phyloP scores from a whole-genome alignment of 2,888 invertebrate genomes.

The Drosophila dives region DNA sequence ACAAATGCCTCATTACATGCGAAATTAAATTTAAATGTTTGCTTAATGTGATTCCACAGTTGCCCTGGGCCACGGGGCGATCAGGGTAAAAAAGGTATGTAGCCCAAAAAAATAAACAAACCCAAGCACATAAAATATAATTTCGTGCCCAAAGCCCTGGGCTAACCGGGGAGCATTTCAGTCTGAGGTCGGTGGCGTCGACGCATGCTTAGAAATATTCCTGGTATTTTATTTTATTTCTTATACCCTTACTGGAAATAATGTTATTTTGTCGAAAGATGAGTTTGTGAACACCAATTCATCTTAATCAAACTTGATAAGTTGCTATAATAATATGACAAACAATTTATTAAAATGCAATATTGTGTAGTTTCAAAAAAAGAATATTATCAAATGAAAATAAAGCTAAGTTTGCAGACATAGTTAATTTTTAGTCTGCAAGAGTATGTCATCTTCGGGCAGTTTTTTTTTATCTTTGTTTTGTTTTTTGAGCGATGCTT shows the following conservation, averaged over 20 bases:
- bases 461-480: background rate
- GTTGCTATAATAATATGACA: background rate
- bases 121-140: conserved; percentile 78
- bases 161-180: conserved; percentile 66
- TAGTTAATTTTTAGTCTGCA: background rate
- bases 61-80: conserved; percentile 48
- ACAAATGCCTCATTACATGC: conserved; percentile 83
- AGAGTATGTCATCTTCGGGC: background rate
- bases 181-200: conserved; percentile 37
- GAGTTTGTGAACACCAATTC: background rate
- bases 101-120: conserved; percentile 38
- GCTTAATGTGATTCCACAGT: conserved; percentile 77
- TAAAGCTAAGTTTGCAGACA: too few species aligned
- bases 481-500: conserved; percentile 34
- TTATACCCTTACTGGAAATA: background rate
- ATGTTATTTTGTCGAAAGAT: background rate
- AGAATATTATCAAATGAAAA: background rate
- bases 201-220: conserved; percentile 78
- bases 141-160: conserved; percentile 77
- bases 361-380: background rate
- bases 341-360: background rate
- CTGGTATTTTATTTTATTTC: conserved; percentile 62
- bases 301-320: background rate
- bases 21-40: conserved; percentile 84
- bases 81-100: conserved; percentile 56